phyloP scores from a whole-genome alignment of 2,888 invertebrate species.

The Cephus spinipes region DNA sequence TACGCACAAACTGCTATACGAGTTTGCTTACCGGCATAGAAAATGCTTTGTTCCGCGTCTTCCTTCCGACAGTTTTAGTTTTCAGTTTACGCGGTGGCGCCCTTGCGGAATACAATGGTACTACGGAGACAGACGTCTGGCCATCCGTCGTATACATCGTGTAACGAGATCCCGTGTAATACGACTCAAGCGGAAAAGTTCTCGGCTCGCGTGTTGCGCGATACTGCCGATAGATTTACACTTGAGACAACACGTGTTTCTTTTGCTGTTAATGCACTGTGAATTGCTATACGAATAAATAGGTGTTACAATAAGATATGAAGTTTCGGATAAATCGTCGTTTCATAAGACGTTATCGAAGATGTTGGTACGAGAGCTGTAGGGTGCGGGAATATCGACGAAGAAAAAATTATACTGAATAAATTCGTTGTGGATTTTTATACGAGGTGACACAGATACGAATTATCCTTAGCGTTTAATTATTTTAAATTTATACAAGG shows the following conservation, averaged over 20 bases:
- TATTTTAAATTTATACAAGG: neutral
- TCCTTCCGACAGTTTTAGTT: neutral
- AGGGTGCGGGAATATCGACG: neutral
- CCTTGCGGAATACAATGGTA: constrained; percentile 2
- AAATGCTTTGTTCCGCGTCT: neutral
- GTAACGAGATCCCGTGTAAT: constrained; percentile 18
- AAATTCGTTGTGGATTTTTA: no score
- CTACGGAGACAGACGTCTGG: neutral
- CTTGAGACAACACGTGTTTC: neutral
- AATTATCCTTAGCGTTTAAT: no score
- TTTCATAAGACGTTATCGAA: neutral
- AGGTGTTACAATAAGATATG: neutral
- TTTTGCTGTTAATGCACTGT: neutral
- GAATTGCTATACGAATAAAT: neutral
- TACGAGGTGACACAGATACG: no score
- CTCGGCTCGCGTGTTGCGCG: constrained; percentile 1
- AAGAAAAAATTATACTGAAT: no score
- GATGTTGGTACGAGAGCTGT: neutral
- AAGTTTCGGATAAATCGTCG: neutral
- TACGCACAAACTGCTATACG: neutral
- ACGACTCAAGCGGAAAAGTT: constrained; percentile 25
- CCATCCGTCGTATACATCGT: constrained; percentile 9
- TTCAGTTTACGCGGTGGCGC: neutral
- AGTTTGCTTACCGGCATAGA: neutral
- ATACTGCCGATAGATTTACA: neutral